Evolutionary conservation across 2,888 invertebrate genomes (phyloP).

Genomic region (Hyposoter didymator): DNA sequence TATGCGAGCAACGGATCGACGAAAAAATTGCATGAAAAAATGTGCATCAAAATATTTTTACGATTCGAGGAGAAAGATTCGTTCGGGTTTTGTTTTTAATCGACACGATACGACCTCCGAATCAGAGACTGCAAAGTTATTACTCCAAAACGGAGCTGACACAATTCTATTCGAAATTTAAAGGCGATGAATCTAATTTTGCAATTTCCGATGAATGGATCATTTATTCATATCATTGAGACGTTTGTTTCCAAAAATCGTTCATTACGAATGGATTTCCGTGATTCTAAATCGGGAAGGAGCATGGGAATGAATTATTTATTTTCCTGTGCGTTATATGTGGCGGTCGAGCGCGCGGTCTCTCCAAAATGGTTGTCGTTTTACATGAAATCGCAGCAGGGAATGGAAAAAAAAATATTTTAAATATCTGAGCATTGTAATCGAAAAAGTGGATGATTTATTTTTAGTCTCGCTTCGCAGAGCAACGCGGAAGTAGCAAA

Average conservation of each 20-base stretch:
- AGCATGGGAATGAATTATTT: not conserved
- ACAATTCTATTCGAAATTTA: not conserved
- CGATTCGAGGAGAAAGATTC: not conserved
- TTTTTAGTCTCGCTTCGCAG: conserved; percentile 16
- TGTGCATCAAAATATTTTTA: no score
- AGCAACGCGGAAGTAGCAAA: conserved; percentile 38
- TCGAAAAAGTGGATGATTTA: conserved; percentile 32
- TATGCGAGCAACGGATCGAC: not conserved
- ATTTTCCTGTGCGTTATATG: not conserved
- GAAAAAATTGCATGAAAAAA: not conserved
- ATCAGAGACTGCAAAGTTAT: not conserved
- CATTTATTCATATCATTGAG: not conserved
- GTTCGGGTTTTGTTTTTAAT: not conserved
- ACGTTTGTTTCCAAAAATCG: not conserved
- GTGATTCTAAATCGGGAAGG: not conserved
- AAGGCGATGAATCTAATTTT: not conserved
- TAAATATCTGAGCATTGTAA: not conserved
- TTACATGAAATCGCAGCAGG: not conserved
- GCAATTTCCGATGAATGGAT: not conserved
- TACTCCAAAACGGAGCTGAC: not conserved
- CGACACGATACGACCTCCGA: not conserved
- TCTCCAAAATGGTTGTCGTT: not conserved
- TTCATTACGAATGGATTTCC: not conserved
- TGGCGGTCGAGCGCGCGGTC: not conserved
- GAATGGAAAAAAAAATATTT: not conserved